Base-by-base conservation (phyloP, 1,140 invertebrate species). In the Bombus impatiens region DNA sequence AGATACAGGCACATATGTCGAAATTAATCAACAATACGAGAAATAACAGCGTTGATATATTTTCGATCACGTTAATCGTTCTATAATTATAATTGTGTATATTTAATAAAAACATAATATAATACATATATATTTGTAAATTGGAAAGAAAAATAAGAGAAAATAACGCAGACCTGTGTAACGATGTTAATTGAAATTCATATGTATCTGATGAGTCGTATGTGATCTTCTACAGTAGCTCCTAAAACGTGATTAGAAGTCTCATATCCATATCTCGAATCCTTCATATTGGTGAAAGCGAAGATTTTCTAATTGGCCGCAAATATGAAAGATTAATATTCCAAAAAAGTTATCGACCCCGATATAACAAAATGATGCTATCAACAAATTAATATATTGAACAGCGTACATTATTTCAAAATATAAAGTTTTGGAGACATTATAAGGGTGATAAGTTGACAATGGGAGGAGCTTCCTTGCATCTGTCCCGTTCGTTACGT, bases 201-300 rank as follows among this genome's bases (percentile, higher is more conserved):
- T 62, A 12, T 10, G 6, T 80, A 88, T 85, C 87, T 88, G 74
- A 82, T 78, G 5, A 88, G 71, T 1, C 85, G 84, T 4, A 72
- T 59, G 32, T 82, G 74, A 22, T 87, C 72, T 32, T 77, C 35
- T 5, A 88, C 28, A 22, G 37, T 67, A 25, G 35, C 32, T 37
- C n/a, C 40, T 47, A 87, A 82, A 35, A 53, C 0, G 1, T 6
- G 13, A 59, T 78, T 62, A 25, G 44, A 87, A 40, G 71, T 37
- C 3, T 67, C 40, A 53, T 53, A 53, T 22, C 5, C 47, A 53
- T 22, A 53, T 53, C 47, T 22, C 2, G 59, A 62, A 4, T 71
- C 22, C 3, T 76, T 42, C 3, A 78, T 42, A 22, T 37, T 37
- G 1, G 40, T 74, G 78, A 32, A 62, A 25, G n/a, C 53, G 40